Percentiles rank a stretch among this genome's conserved stretches.
phyloP scores from a whole-genome alignment of 2,888 invertebrate genomes.

The Nasonia oneida region DNA sequence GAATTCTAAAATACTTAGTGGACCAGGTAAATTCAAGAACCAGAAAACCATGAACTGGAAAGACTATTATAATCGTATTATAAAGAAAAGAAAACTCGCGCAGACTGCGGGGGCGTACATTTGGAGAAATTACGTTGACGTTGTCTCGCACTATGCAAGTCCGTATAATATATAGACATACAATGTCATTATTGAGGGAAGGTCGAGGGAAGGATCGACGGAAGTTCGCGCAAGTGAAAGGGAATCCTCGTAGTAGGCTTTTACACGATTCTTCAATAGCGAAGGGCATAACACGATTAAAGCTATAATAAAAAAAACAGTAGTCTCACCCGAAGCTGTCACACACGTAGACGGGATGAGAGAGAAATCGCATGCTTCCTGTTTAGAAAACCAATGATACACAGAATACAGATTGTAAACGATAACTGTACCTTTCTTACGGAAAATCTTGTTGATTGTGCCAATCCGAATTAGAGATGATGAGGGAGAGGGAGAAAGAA shows the following conservation, averaged over 20 bases:
- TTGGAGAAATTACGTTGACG: conserved; percentile 46
- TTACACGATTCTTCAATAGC: conserved; percentile 32
- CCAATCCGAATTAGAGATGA: conserved; percentile 66
- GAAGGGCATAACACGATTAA: conserved; percentile 17
- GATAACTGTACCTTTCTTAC: conserved; percentile 53
- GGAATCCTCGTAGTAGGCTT: conserved; percentile 21
- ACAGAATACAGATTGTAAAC: conserved; percentile 18
- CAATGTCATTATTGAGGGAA: conserved; percentile 27
- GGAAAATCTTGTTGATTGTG: conserved; percentile 66
- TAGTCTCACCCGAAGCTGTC: conserved; percentile 40
- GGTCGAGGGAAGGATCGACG: conserved; percentile 23
- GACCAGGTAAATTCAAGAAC: conserved; percentile 56
- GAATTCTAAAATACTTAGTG: conserved; percentile 46
- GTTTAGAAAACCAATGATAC: conserved; percentile 39
- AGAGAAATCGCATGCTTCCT: conserved; percentile 59
- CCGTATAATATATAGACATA: conserved; percentile 41
- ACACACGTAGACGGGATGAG: conserved; percentile 39
- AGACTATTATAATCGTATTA: conserved; percentile 55
- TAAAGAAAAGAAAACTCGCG: conserved; percentile 25
- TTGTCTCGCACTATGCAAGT: conserved; percentile 49
- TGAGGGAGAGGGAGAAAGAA: conserved; percentile 17
- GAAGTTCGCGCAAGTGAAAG: conserved; percentile 12
- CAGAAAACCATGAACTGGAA: conserved; percentile 49
- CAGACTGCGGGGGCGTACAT: conserved; percentile 18
- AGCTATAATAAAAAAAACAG: conserved; percentile 25